A percentile compares a stretch with the other conserved stretches of the same genome.
phyloP scores from a whole-genome alignment of 2,888 invertebrate genomes.

The Drosophila robusta region DNA sequence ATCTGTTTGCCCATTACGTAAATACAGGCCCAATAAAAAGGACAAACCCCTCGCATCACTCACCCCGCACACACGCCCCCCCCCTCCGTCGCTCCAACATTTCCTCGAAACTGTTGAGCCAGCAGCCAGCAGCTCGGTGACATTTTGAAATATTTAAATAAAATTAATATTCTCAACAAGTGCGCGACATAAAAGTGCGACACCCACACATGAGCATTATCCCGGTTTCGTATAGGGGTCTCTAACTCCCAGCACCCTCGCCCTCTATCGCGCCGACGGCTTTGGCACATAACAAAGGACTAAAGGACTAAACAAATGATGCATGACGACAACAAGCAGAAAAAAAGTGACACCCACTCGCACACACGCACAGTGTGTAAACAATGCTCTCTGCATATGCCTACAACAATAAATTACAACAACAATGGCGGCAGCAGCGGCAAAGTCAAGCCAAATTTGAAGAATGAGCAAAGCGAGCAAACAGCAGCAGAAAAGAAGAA shows the following conservation, averaged over 20 bases:
- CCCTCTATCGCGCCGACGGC: conserved; percentile 7
- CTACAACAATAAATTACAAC: conserved; percentile 55
- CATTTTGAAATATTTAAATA: conserved; percentile 69
- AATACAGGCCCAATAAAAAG: conserved; percentile 37
- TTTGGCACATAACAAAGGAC: conserved; percentile 72
- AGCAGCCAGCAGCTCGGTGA: conserved; percentile 37
- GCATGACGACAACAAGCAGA: conserved; percentile 63
- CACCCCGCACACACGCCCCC: neutral
- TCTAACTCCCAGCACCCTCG: neutral
- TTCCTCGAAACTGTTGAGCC: conserved; percentile 35
- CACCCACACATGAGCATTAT: conserved; percentile 45
- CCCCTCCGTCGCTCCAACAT: neutral
- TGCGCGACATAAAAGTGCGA: conserved; percentile 67
- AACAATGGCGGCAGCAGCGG: conserved; percentile 43
- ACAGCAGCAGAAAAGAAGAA: conserved; percentile 12
- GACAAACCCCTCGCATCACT: neutral
- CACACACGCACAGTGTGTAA: conserved; percentile 41
- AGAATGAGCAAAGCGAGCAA: conserved; percentile 56
- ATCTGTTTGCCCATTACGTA: conserved; percentile 48
- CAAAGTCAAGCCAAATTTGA: conserved; percentile 55
- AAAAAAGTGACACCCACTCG: conserved; percentile 23
- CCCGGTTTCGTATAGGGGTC: conserved; percentile 5
- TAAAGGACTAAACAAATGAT: conserved; percentile 75
- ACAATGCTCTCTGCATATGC: conserved; percentile 51
- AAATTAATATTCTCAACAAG: conserved; percentile 79